A percentile compares a stretch with the other conserved stretches of the same genome.
Evolutionary conservation across 1,140 invertebrate genomes (phyloP).

Genomic region (Sarcophaga bullata): DNA sequence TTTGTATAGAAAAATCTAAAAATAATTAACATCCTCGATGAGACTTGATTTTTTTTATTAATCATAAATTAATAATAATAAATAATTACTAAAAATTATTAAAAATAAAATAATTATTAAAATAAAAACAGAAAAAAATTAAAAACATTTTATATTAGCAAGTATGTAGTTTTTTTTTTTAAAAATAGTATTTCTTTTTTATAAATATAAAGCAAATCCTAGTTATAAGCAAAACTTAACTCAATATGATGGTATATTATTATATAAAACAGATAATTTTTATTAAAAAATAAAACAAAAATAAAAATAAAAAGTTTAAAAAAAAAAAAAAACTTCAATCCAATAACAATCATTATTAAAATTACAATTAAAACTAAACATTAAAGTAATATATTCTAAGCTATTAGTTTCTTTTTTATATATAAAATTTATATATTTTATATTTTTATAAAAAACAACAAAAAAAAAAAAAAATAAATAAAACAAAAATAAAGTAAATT

Average conservation of each 20-base stretch:
- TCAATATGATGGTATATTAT: background rate
- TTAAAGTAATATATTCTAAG: no score
- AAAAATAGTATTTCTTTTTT: constrained; percentile 2
- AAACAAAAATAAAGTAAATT: no score
- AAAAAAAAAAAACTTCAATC: no score
- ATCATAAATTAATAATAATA: background rate
- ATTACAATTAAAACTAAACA: no score
- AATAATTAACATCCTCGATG: background rate
- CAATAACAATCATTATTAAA: no score
- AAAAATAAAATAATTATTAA: background rate
- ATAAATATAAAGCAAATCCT: background rate
- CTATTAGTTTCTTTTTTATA: no score
- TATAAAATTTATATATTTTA: no score
- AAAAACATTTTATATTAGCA: constrained; percentile 8
- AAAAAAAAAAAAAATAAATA: no score
- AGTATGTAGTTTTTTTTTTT: background rate
- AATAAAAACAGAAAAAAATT: background rate
- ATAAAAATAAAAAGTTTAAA: no score
- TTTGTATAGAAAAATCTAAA: background rate
- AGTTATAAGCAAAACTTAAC: background rate
- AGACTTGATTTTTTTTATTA: constrained; percentile 11
- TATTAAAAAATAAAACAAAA: no score
- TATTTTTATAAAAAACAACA: no score
- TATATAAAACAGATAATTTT: no score
- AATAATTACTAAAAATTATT: background rate